Evolutionary conservation across 2,113 vertebrate genomes (phyloP).

Genomic region (Opisthocomus hoazin): DNA sequence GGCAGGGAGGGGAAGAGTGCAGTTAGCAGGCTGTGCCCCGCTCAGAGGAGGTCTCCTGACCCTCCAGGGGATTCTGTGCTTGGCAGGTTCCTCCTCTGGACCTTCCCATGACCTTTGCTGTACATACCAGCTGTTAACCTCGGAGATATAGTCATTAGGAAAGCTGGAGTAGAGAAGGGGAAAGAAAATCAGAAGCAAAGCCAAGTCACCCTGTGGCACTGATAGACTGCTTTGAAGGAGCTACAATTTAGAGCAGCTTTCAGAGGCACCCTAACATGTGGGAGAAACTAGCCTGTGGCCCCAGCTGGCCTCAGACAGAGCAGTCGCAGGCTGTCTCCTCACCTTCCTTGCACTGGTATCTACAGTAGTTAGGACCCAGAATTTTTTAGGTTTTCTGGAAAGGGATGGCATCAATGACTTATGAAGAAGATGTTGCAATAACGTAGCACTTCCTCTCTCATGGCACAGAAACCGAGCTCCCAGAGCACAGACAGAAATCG

Average conservation of each 20-base stretch:
- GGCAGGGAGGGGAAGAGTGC: rapidly evolving
- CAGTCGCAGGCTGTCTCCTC: neutral
- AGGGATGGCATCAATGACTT: neutral
- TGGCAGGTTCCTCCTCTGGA: neutral
- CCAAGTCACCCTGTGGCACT: neutral
- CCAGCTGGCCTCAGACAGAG: neutral
- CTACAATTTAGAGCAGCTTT: neutral
- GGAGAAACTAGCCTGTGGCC: neutral
- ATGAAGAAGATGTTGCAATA: neutral
- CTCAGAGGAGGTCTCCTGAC: neutral
- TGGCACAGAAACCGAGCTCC: neutral
- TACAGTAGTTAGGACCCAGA: neutral
- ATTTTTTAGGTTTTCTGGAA: neutral
- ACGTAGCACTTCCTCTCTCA: neutral
- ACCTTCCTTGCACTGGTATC: neutral
- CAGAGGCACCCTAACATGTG: neutral
- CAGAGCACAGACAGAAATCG: neutral
- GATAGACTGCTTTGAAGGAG: neutral
- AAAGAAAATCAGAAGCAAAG: neutral
- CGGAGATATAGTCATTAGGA: neutral
- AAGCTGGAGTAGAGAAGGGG: neutral
- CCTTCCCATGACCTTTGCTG: neutral
- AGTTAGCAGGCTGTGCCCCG: neutral
- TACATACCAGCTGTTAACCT: rapidly evolving
- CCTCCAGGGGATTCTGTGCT: neutral